phyloP scores from a whole-genome alignment of 2,888 invertebrate genomes.

The Agonopterix subpropinquella region DNA sequence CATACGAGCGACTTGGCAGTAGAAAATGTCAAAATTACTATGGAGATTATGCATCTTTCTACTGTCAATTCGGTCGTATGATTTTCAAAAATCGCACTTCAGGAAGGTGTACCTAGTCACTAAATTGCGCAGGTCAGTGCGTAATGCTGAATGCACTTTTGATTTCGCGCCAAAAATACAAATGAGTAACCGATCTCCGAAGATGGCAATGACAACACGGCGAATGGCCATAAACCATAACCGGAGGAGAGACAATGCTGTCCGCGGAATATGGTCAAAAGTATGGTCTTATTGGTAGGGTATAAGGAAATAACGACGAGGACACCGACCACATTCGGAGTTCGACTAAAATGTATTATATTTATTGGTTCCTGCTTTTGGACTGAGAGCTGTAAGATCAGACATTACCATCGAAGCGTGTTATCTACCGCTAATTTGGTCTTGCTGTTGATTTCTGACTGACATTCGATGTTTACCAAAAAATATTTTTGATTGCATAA shows the following conservation, averaged over 20 bases:
- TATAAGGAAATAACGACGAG: slow-evolving; percentile 60
- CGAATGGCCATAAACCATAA: slow-evolving; percentile 41
- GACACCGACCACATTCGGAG: slow-evolving; percentile 41
- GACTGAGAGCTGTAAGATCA: slow-evolving; percentile 31
- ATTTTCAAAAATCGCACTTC: too few species aligned
- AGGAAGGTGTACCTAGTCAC: too few species aligned
- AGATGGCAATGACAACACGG: slow-evolving; percentile 33
- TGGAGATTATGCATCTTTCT: too few species aligned
- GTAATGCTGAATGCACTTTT: slow-evolving; percentile 24
- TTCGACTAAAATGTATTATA: slow-evolving; percentile 48
- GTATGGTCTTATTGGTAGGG: slow-evolving; percentile 36
- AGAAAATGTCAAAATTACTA: too few species aligned
- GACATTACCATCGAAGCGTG: slow-evolving; percentile 13
- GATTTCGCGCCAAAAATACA: slow-evolving; percentile 37
- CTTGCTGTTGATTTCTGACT: slow-evolving; percentile 4
- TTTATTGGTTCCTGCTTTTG: slow-evolving; percentile 57
- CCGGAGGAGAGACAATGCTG: slow-evolving; percentile 34
- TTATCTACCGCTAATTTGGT: slow-evolving; percentile 1
- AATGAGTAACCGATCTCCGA: slow-evolving; percentile 39
- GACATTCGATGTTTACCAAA: neutral
- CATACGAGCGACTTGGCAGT: too few species aligned
- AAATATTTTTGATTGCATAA: too few species aligned
- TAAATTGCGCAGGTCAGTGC: slow-evolving; percentile 33
- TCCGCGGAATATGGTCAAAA: slow-evolving; percentile 30
- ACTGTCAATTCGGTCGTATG: too few species aligned